phyloP scores from a whole-genome alignment of 1,140 invertebrate species.

The Apis dorsata region DNA sequence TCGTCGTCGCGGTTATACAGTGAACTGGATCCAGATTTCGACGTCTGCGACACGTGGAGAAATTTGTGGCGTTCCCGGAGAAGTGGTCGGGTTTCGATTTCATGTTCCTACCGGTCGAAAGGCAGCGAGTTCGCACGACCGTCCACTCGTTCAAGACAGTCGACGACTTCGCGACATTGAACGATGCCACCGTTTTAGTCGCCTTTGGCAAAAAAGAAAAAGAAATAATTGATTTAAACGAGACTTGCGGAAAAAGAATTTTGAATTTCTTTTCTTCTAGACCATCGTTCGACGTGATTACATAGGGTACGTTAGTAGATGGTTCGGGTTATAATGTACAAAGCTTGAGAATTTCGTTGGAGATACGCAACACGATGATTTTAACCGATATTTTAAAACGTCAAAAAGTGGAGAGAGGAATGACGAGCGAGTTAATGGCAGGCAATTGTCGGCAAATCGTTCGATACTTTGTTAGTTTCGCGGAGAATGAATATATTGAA shows the following conservation, averaged over 20 bases:
- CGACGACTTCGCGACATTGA: slow-evolving; percentile 53
- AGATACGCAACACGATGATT: slow-evolving; percentile 11
- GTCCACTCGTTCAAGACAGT: slow-evolving; percentile 50
- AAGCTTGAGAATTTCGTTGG: neutral
- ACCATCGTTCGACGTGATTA: slow-evolving; percentile 24
- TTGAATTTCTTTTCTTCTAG: neutral
- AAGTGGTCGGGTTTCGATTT: slow-evolving; percentile 52
- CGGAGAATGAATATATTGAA: too few relatives aligned
- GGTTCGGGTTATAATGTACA: neutral
- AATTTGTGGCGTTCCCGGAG: slow-evolving; percentile 39
- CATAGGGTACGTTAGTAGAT: neutral
- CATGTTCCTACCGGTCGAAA: slow-evolving; percentile 53
- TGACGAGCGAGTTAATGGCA: neutral
- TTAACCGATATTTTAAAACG: slow-evolving; percentile 12
- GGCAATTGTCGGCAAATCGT: slow-evolving; percentile 19
- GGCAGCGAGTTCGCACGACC: slow-evolving; percentile 43
- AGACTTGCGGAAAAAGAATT: too few relatives aligned
- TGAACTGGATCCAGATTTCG: slow-evolving; percentile 20
- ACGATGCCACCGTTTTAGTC: neutral
- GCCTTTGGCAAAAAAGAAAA: too few relatives aligned
- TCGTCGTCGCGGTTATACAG: slow-evolving; percentile 10
- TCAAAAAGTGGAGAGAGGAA: slow-evolving; percentile 2
- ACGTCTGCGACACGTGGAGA: slow-evolving; percentile 23
- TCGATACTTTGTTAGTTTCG: slow-evolving; percentile 2
- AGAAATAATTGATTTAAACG: too few relatives aligned